phyloP scores from a whole-genome alignment of 2,797 vertebrate species.

The Clarias pachynema region DNA sequence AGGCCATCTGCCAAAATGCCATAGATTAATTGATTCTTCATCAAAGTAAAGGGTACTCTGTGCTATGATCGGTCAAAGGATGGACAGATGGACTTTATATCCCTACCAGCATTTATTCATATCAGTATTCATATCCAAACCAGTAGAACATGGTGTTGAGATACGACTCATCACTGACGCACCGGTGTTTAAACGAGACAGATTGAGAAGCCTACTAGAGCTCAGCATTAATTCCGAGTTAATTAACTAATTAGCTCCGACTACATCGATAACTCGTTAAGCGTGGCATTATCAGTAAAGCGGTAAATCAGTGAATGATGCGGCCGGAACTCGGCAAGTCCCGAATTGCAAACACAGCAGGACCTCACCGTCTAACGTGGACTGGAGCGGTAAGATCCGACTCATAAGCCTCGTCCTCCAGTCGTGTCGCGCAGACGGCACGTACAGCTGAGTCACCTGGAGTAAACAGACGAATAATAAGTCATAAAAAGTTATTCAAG shows the following conservation, averaged over 20 bases:
- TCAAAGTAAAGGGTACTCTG: too few relatives aligned
- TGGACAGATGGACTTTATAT: neutral
- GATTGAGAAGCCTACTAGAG: neutral
- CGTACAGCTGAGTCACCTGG: slow-evolving; percentile 96
- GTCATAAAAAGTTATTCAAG: too few relatives aligned
- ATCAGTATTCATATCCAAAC: neutral
- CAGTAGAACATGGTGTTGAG: neutral
- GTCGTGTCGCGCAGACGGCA: slow-evolving; percentile 90
- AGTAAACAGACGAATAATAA: neutral
- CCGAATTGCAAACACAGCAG: neutral
- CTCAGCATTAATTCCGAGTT: slow-evolving; percentile 12
- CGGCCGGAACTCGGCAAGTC: too few relatives aligned
- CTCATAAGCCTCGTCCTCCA: slow-evolving; percentile 96
- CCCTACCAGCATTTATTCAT: neutral
- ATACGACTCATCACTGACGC: neutral
- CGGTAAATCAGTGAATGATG: neutral
- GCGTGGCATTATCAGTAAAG: too few relatives aligned
- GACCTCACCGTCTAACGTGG: slow-evolving; percentile 89
- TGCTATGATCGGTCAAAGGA: too few relatives aligned
- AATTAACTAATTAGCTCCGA: slow-evolving; percentile 32
- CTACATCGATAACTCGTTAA: slow-evolving; percentile 7
- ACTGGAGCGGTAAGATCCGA: slow-evolving; percentile 93
- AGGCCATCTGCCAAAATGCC: too few relatives aligned
- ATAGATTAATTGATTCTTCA: too few relatives aligned
- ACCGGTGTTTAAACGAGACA: neutral